Conservation (phyloP, 2,888 invertebrate genomes). For the Synanthedon myopaeformis region DNA sequence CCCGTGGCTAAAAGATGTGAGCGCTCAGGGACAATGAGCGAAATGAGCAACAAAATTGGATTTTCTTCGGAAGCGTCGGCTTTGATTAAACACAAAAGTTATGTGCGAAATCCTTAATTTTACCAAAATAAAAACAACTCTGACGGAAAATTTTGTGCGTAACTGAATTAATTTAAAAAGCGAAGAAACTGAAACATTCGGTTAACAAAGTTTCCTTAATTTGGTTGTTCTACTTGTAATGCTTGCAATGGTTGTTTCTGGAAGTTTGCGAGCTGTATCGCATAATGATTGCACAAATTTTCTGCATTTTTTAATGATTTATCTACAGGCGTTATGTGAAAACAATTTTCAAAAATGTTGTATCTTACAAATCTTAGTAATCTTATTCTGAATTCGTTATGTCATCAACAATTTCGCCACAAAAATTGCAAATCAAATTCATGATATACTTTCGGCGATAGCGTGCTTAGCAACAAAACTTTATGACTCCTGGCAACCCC, state of each 20-base stretch:
- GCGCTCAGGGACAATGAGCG: not conserved
- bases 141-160: constrained; percentile 8
- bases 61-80: constrained; percentile 3
- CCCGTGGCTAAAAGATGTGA: constrained; percentile 2
- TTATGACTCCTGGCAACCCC: constrained; percentile 13
- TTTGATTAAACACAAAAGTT: constrained; percentile 14
- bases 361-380: too few relatives aligned
- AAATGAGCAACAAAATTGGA: constrained; percentile 2
- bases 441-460: too few relatives aligned
- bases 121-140: constrained; percentile 2
- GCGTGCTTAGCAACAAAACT: constrained; percentile 21
- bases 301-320: too few relatives aligned
- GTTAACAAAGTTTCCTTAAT: constrained; percentile 5
- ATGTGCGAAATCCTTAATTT: constrained; percentile 6
- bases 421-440: too few relatives aligned
- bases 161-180: constrained; percentile 19
- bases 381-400: too few relatives aligned
- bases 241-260: constrained; percentile 3
- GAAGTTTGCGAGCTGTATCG: constrained; percentile 10
- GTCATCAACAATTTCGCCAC: too few relatives aligned
- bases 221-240: constrained; percentile 4
- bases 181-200: constrained; percentile 10
- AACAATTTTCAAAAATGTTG: too few relatives aligned
- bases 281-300: too few relatives aligned
- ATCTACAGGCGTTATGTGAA: too few relatives aligned